Evolutionary conservation across 2,888 invertebrate genomes (phyloP).

Genomic region (Tetramorium bicarinatum): DNA sequence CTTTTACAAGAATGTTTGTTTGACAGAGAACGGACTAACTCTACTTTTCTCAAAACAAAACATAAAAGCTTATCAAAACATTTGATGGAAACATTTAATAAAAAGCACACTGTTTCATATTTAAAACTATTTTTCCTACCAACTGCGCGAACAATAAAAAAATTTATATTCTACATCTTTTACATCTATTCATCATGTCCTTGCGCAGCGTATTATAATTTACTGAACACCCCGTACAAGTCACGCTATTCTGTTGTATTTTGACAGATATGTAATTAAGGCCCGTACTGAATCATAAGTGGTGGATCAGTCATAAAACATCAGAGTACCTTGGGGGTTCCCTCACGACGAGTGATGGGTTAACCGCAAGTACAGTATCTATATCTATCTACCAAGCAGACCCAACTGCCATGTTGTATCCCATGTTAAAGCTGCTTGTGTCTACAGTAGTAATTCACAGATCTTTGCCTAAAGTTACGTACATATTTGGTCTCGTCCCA

Average conservation of each 20-base stretch:
- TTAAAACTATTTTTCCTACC: constrained; percentile 10
- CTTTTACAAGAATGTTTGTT: constrained; percentile 16
- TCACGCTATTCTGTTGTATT: constrained; percentile 46
- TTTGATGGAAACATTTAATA: neutral
- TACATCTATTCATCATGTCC: neutral
- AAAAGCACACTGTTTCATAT: neutral
- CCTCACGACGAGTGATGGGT: constrained; percentile 49
- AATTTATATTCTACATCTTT: neutral
- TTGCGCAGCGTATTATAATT: neutral
- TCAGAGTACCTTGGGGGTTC: constrained; percentile 16
- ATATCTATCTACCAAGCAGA: constrained; percentile 40
- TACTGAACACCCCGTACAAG: constrained; percentile 9
- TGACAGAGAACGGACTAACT: neutral
- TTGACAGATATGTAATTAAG: constrained; percentile 51
- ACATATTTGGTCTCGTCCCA: neutral
- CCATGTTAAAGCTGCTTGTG: constrained; percentile 23
- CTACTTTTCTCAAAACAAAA: constrained; percentile 15
- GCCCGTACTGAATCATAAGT: constrained; percentile 50
- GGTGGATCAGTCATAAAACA: constrained; percentile 54
- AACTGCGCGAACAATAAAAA: neutral
- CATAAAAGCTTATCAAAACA: constrained; percentile 5
- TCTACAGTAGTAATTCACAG: constrained; percentile 30
- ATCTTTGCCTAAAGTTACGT: constrained; percentile 25
- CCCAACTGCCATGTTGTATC: constrained; percentile 30
- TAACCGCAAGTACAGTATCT: constrained; percentile 43